Percentiles rank a stretch among this genome's conserved stretches.
Conservation (phyloP, 2,113 vertebrate species). For the Marmota flaviventris region DNA sequence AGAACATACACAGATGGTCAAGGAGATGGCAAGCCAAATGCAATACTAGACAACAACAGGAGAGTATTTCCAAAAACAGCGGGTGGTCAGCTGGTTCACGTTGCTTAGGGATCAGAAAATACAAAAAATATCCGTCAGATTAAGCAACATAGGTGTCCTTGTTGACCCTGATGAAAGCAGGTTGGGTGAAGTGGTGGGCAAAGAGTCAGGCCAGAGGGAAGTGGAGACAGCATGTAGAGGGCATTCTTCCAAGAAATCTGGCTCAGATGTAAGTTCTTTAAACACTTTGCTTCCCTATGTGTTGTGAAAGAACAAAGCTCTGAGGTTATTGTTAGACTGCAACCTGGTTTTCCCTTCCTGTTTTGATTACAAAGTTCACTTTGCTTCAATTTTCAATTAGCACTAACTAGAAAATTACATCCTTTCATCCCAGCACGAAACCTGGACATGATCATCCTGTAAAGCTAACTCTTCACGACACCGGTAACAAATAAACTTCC, state of each 20-base stretch:
- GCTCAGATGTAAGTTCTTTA: conserved; percentile 63
- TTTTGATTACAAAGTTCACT: conserved; percentile 75
- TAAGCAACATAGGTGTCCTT: background rate
- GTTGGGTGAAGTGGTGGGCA: background rate
- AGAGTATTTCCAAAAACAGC: conserved; percentile 41
- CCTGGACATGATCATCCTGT: conserved; percentile 35
- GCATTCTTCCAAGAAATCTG: conserved; percentile 48
- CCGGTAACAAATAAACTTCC: conserved; percentile 64
- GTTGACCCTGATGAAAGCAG: background rate
- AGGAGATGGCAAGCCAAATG: background rate
- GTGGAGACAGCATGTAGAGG: background rate
- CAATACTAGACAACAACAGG: background rate
- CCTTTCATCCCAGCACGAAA: conserved; percentile 75
- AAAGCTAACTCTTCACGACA: conserved; percentile 44
- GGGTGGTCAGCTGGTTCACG: background rate
- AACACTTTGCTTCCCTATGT: conserved; percentile 24
- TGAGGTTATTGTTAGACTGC: conserved; percentile 51
- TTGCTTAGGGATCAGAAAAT: conserved; percentile 40
- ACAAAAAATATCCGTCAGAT: background rate
- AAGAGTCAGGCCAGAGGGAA: background rate
- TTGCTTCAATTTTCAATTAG: conserved; percentile 73
- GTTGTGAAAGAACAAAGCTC: conserved; percentile 73
- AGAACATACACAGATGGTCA: background rate
- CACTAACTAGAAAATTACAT: conserved; percentile 67
- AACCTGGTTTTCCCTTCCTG: conserved; percentile 76